Base-by-base conservation (phyloP, 2,888 invertebrate species). In the Nemurella pictetii region DNA sequence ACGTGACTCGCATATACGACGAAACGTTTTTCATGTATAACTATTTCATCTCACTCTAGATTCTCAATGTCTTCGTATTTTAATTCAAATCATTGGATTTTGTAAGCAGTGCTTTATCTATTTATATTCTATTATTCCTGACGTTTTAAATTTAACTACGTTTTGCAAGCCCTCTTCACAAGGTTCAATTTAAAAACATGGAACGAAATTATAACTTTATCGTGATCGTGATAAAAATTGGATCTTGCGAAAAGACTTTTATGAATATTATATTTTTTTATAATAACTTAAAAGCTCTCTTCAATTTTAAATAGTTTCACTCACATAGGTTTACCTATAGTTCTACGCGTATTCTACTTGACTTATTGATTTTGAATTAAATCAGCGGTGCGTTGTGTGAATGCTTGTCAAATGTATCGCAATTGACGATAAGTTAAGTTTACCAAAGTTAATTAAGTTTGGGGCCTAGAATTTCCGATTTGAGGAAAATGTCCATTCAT, bases 401-500 rank as follows among this genome's bases (percentile, higher is more conserved):
- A 78, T 30, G 78, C 28, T 9, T n/a, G 28, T 78, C 28, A 15
- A 30, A 78, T 78, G 30, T 29, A 78, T 30, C 78, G 78, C 55
- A 74, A 74, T n/a, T n/a, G n/a, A 29, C 29, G 78, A 29, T 4
- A 27, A n/a, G 28, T 27, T 29, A 27, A 29, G 78, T 78, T 78
- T 30, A 2, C 7, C 20, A 27, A 30, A 7, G 28, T 30, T 78
- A 27, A 29, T 78, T 78, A 78, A 78, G 30, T 28, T 75, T 28
- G 29, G 75, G 78, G 78, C 29, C 28, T 82, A 36, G 82, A 27
- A 26, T 82, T 82, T 82, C 82, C 55, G 72, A 12, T 26, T 55
- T 27, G 28, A 55, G 82, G 27, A 83, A 85, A 84, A 32, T 84
- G 80, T 85, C 84, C 77, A 84, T 81, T 74, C 84, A 85, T 86